Evolutionary conservation across 2,888 invertebrate species (phyloP), one percentile per base, ranked within the genome.

Genomic region (Liodrosophila aerea): DNA sequence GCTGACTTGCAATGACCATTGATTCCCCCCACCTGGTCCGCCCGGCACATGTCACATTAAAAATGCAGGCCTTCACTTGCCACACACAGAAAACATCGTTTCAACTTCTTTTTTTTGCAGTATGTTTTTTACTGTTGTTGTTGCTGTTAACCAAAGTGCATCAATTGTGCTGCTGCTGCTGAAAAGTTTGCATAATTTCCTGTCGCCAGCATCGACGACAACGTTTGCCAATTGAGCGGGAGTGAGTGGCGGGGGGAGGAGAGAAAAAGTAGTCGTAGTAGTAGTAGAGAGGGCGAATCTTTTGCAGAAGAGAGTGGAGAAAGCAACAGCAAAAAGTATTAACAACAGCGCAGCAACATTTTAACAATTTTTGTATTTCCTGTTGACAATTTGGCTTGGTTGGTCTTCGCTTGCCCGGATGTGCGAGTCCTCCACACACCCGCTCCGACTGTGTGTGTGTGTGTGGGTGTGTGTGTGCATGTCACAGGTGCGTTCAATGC

Each of bases 101-200:
- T 49, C 9, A 22, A 34, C 15, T 22, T 22, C 34, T 30, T 37
- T 46, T 30, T 40, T 46, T 37, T n/a, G n/a, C n/a, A n/a, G n/a
- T 39, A 16, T 41, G 27, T 62, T 36, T 34, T n/a, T n/a, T n/a
- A n/a, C n/a, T 56, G 13, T 52, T 64, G 56, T 54, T 27, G 7
- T 50, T 53, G 64, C n/a, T n/a, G n/a, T n/a, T n/a, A n/a, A n/a
- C n/a, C n/a, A 62, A 76, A 71, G 59, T 71, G 70, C 70, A 82
- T 63, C 65, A 61, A 73, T 57, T 56, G 41, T 52, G 46, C 56
- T 64, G 50, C 31, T 67, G 50, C 40, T 73, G 64, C 72, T 67
- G 80, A 77, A 82, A 88, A 88, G 88, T 88, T 89, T 88, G 87
- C 88, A 89, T 89, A 88, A 89, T 89, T 88, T 89, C 88, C 88